phyloP scores from a whole-genome alignment of 2,113 vertebrate genomes.

The Dasyprocta punctata region DNA sequence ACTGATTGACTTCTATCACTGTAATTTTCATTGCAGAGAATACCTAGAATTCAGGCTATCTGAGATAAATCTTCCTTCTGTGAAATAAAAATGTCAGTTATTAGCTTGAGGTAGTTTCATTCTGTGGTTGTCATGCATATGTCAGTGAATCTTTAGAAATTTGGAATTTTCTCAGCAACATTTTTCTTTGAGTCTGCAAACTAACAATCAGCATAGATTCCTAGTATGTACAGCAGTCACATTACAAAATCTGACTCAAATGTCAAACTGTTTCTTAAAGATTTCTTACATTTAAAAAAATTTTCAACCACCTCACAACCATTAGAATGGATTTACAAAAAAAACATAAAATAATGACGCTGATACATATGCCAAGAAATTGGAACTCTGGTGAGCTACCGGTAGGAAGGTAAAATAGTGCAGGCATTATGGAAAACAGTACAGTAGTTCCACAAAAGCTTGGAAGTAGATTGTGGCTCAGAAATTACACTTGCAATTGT shows the following conservation, averaged over 20 bases:
- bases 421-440: background rate
- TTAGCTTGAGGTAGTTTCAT: background rate
- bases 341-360: background rate
- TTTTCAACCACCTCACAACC: background rate
- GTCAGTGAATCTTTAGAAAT: slow-evolving; percentile 17
- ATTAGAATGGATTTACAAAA: background rate
- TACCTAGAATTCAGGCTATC: background rate
- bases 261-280: background rate
- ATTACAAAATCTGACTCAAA: background rate
- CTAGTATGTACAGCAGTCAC: background rate
- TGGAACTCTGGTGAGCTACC: background rate
- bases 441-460: background rate
- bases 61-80: slow-evolving; percentile 1
- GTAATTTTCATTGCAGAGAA: background rate
- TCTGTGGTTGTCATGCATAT: background rate
- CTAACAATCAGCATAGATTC: background rate
- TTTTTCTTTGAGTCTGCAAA: slow-evolving; percentile 17
- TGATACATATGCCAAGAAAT: background rate
- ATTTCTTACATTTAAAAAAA: background rate
- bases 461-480: background rate
- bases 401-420: background rate
- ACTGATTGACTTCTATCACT: background rate
- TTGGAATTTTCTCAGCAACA: background rate
- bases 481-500: background rate
- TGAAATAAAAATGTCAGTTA: background rate